These are phyloP conservation scores for Prunella strophiata DNA, from an alignment of 2,797 vertebrate genomes.

Conservation along the genomic window DNA sequence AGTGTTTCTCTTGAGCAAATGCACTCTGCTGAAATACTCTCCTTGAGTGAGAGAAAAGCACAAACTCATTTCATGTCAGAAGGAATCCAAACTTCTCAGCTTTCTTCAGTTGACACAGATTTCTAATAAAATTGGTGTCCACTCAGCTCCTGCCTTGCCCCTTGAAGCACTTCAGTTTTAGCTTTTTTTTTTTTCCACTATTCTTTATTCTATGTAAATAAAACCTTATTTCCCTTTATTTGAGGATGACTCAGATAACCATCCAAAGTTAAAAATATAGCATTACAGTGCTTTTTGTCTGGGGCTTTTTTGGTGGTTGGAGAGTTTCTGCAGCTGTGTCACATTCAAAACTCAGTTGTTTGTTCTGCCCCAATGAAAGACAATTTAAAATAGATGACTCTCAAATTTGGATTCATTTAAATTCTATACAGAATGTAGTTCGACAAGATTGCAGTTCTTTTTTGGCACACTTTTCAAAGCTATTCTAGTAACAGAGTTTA, in stretches of 20 bases:
- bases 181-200: not conserved
- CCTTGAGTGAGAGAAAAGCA: not conserved
- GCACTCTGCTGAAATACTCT: not conserved
- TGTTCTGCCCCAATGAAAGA: not conserved
- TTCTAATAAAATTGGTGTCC: not conserved
- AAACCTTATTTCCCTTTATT: not conserved
- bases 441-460: not conserved
- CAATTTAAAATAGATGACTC: constrained; percentile 27
- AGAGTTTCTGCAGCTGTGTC: not conserved
- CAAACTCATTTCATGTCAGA: not conserved
- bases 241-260: not conserved
- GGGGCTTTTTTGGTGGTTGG: not conserved
- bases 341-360: not conserved
- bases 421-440: not conserved
- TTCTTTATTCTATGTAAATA: not conserved
- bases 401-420: constrained; percentile 11
- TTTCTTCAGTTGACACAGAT: not conserved
- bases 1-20: not conserved
- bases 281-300: not conserved
- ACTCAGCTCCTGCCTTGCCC: not conserved
- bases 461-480: not conserved
- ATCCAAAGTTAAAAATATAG: not conserved
- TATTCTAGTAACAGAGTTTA: not conserved
- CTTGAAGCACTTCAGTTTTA: not conserved
- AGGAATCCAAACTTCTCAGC: not conserved